Percentiles rank a stretch among this genome's conserved stretches.
Conservation (phyloP, 2,888 invertebrate genomes). For the Diplazon laetatorius region DNA sequence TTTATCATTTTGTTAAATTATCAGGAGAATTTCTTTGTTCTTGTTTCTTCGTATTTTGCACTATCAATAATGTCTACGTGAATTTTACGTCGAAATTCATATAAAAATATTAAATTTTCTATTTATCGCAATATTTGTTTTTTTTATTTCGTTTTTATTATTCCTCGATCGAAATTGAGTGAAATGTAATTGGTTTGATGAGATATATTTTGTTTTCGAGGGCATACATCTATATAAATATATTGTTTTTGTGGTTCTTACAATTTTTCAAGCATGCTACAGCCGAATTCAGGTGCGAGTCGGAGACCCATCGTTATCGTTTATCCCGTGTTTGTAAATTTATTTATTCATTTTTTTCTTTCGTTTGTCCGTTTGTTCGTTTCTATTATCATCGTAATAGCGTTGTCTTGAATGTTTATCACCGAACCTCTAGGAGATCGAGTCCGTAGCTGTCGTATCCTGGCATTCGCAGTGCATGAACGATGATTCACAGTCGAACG, state of each 20-base stretch:
- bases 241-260: slow-evolving; percentile 3
- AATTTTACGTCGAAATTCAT: neutral
- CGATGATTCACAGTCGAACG: slow-evolving; percentile 25
- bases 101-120: neutral
- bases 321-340: slow-evolving; percentile 14
- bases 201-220: neutral
- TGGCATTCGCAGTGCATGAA: slow-evolving; percentile 56
- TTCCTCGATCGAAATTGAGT: neutral
- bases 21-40: slow-evolving; percentile 33
- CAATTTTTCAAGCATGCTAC: slow-evolving; percentile 42
- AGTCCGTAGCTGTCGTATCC: slow-evolving; percentile 29
- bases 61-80: neutral
- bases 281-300: slow-evolving; percentile 29
- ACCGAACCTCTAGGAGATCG: slow-evolving; percentile 52
- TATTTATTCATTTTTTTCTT: no score
- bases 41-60: slow-evolving; percentile 22
- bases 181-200: neutral
- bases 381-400: slow-evolving; percentile 21
- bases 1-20: slow-evolving; percentile 27
- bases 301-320: slow-evolving; percentile 17
- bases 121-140: neutral
- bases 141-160: no score
- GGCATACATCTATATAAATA: no score
- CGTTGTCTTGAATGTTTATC: slow-evolving; percentile 52
- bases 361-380: no score